phyloP scores from a whole-genome alignment of 2,888 invertebrate species.

The Heliconius hortense region DNA sequence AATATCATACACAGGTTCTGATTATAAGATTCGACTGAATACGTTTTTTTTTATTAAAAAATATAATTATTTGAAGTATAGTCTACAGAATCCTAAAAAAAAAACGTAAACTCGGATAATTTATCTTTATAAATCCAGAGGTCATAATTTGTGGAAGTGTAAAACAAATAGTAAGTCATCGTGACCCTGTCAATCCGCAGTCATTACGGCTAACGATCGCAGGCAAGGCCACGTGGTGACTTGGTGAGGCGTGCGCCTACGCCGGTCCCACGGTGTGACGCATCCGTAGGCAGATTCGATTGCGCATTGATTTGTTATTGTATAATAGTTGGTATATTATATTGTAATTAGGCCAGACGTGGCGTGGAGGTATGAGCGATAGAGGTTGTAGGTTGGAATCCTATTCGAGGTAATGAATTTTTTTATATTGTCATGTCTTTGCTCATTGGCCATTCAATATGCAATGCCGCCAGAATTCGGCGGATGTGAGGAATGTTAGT shows the following conservation, averaged over 20 bases:
- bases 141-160: slow-evolving; percentile 21
- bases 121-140: slow-evolving; percentile 2
- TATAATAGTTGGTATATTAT: slow-evolving; percentile 13
- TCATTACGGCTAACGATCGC: slow-evolving; percentile 33
- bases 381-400: background rate
- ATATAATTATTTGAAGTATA: too few relatives aligned
- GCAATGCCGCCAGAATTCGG: too few relatives aligned
- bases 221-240: slow-evolving; percentile 30
- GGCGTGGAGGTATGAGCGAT: too few relatives aligned
- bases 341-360: background rate
- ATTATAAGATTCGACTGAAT: too few relatives aligned
- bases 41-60: too few relatives aligned
- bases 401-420: too few relatives aligned
- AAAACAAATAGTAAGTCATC: slow-evolving; percentile 33
- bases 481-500: too few relatives aligned
- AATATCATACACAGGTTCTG: too few relatives aligned
- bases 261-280: slow-evolving; percentile 38
- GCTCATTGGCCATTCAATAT: too few relatives aligned
- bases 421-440: too few relatives aligned
- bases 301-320: slow-evolving; percentile 24
- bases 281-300: slow-evolving; percentile 36
- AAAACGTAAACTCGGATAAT: background rate
- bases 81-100: background rate
- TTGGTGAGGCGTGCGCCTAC: slow-evolving; percentile 29
- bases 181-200: slow-evolving; percentile 36